These are phyloP conservation scores for Dendrolimus punctatus DNA, from an alignment of 1,140 invertebrate species.

Conservation along the genomic window DNA sequence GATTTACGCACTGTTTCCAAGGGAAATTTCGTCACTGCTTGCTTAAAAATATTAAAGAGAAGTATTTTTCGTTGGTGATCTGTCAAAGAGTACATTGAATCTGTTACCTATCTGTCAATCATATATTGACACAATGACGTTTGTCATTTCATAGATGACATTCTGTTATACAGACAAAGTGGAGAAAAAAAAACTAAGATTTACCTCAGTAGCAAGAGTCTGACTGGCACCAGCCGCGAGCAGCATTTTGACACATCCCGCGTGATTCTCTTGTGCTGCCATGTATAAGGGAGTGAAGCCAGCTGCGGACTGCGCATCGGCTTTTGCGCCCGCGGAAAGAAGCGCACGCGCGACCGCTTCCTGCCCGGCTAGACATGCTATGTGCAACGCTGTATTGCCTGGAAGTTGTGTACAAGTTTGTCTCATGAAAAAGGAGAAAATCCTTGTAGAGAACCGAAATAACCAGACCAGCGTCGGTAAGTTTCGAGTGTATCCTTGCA, in stretches of 20 bases:
- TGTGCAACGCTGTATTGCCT: slow-evolving; percentile 99
- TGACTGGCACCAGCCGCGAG: slow-evolving; percentile 96
- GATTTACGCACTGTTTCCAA: too few species aligned
- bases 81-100: too few species aligned
- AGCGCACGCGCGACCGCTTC: slow-evolving; percentile 94
- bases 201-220: slow-evolving; percentile 95
- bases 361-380: slow-evolving; percentile 95
- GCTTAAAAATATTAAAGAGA: too few species aligned
- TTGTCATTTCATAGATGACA: too few species aligned
- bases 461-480: too few species aligned
- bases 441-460: background rate
- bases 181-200: background rate
- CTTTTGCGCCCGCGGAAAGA: slow-evolving; percentile 90
- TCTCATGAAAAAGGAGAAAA: background rate
- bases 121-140: too few species aligned
- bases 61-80: too few species aligned
- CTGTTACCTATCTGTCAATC: too few species aligned
- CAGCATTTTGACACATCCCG: slow-evolving; percentile 93
- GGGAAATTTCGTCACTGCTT: too few species aligned
- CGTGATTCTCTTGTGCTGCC: slow-evolving; percentile 99
- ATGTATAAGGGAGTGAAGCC: slow-evolving; percentile 99
- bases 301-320: slow-evolving; percentile 97
- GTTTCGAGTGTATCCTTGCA: too few species aligned
- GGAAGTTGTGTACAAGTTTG: slow-evolving; percentile 11
- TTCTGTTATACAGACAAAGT: too few species aligned